phyloP scores from a whole-genome alignment of 2,888 invertebrate genomes.

The Chloromyia formosa region DNA sequence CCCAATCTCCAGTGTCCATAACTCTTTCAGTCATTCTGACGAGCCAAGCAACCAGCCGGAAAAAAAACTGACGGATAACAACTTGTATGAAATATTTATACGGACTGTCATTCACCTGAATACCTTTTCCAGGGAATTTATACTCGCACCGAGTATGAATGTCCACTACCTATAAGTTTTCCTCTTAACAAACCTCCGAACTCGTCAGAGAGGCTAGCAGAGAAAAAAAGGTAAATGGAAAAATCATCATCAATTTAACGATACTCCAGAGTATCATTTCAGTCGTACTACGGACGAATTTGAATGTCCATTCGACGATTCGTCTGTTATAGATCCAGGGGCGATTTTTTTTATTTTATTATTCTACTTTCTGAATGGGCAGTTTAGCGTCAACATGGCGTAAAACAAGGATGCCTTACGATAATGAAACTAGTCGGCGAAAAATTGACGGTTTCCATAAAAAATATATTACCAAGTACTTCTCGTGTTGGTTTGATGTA shows the following conservation, averaged over 20 bases:
- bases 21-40: too few species aligned
- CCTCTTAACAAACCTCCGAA: background rate
- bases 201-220: background rate
- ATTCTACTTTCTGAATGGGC: slow-evolving; percentile 6
- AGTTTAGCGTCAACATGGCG: slow-evolving; percentile 11
- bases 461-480: too few species aligned
- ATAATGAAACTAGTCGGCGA: background rate
- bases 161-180: background rate
- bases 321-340: background rate
- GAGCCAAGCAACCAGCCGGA: too few species aligned
- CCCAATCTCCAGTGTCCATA: background rate
- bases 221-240: background rate
- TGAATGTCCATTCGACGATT: too few species aligned
- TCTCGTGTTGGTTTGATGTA: too few species aligned
- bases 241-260: slow-evolving; percentile 28
- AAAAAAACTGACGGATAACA: background rate
- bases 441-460: too few species aligned
- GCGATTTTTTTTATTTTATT: too few species aligned
- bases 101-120: background rate
- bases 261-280: slow-evolving; percentile 27
- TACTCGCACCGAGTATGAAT: background rate
- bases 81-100: slow-evolving; percentile 16
- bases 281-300: background rate
- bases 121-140: background rate
- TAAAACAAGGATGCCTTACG: slow-evolving; percentile 18